These are phyloP conservation scores for Erythrocercus mccallii DNA, from an alignment of 2,113 vertebrate genomes.

Conservation along the genomic window DNA sequence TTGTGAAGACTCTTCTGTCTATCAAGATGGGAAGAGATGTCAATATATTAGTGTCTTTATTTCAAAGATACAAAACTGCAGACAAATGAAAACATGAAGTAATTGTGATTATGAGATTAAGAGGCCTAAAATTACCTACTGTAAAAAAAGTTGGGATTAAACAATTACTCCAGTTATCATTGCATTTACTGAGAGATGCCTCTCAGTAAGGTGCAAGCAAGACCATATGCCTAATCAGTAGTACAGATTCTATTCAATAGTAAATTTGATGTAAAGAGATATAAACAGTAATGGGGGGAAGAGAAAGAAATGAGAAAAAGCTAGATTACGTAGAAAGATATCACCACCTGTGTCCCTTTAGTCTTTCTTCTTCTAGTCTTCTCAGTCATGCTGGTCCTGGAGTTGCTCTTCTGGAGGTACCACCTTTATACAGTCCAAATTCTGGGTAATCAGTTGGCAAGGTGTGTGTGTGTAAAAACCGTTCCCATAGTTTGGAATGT, in stretches of 20 bases:
- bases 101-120: not conserved
- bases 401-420: not conserved
- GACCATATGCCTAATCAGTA: not conserved
- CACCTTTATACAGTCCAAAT: not conserved
- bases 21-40: not conserved
- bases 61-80: not conserved
- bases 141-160: not conserved
- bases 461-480: not conserved
- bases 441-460: not conserved
- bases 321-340: not conserved
- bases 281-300: not conserved
- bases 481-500: not conserved
- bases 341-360: not conserved
- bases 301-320: not conserved
- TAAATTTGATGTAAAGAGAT: not conserved
- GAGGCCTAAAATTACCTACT: not conserved
- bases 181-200: not conserved
- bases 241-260: not conserved
- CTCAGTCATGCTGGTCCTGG: not conserved
- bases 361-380: not conserved
- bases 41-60: not conserved
- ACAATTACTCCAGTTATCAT: accelerated
- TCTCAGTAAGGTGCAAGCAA: not conserved
- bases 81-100: not conserved
- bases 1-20: not conserved